Base-by-base conservation (phyloP, 1,140 invertebrate species). In the Diabrotica virgifera region DNA sequence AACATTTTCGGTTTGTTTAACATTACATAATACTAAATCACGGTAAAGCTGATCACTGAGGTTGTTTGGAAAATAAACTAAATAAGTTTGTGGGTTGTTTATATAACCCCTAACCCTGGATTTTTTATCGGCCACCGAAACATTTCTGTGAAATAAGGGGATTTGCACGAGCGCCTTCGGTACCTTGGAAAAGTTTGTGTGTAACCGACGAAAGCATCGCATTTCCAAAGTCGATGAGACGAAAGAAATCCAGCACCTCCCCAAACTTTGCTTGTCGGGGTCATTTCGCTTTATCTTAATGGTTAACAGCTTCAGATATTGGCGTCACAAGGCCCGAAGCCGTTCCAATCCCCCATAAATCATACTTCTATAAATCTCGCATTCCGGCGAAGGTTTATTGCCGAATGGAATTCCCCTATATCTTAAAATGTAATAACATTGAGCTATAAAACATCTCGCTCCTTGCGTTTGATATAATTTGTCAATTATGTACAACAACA, bases 301-400 rank as follows among this genome's bases (percentile, higher is more conserved):
- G 63, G 52, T 37, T 55, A 65, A 24, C 52, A 60, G 63, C 63
- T 60, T 50, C 52, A 53, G 56, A 65, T 59, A 60, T 60, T 46
- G 13, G 59, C 63, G 52, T 54, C 40, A 54, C 24, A 24, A 13
- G 35, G 12, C 58, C 52, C 54, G 52, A 59, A 59, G 58, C 54
- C 8, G 36, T 55, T 52, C n/a, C n/a, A 6, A 24, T 52, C 11
- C 9, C 12, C 50, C 54, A 67, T 70, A 70, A 70, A 70, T 70
- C 68, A 70, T 70, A 67, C 62, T 63, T 67, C 65, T 64, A 67
- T 70, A 70, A 70, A 70, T 70, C 68, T 67, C 59, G 67, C 65
- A 66, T 70, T 65, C 65, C 62, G 51, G 59, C 67, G 62, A 62
- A 66, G 62, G 68, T 70, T 67, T 70, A 70, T 70, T 65, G 65